Evolutionary conservation across 2,797 vertebrate genomes (phyloP).

Genomic region (Catharus ustulatus): DNA sequence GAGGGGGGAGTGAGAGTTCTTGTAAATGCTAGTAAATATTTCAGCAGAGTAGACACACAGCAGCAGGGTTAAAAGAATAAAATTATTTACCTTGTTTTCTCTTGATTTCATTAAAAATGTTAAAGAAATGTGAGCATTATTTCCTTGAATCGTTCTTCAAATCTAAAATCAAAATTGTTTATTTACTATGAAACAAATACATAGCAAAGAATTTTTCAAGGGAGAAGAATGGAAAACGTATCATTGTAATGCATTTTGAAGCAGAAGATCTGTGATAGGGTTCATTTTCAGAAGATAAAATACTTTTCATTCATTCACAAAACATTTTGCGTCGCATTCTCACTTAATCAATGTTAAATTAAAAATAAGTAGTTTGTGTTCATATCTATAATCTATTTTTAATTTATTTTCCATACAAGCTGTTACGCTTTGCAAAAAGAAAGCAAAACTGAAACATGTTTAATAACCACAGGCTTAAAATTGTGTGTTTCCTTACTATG

Average conservation of each 20-base stretch:
- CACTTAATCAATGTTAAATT: neutral
- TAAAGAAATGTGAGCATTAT: neutral
- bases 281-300: neutral
- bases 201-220: neutral
- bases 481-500: neutral
- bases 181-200: neutral
- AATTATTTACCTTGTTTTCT: neutral
- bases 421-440: neutral
- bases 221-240: neutral
- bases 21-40: slow-evolving; percentile 7
- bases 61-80: neutral
- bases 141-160: neutral
- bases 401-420: neutral
- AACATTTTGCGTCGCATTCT: neutral
- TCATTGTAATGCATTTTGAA: neutral
- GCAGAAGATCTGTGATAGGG: neutral
- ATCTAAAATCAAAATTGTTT: neutral
- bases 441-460: neutral
- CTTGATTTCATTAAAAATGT: neutral
- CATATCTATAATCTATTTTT: neutral
- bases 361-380: neutral
- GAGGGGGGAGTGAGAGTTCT: neutral
- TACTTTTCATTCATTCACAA: neutral
- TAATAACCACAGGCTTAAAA: neutral
- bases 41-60: neutral